Percentiles rank a stretch among this genome's conserved stretches.
Evolutionary conservation across 2,888 invertebrate species (phyloP).

Genomic region (Rhamnusium bicolor): DNA sequence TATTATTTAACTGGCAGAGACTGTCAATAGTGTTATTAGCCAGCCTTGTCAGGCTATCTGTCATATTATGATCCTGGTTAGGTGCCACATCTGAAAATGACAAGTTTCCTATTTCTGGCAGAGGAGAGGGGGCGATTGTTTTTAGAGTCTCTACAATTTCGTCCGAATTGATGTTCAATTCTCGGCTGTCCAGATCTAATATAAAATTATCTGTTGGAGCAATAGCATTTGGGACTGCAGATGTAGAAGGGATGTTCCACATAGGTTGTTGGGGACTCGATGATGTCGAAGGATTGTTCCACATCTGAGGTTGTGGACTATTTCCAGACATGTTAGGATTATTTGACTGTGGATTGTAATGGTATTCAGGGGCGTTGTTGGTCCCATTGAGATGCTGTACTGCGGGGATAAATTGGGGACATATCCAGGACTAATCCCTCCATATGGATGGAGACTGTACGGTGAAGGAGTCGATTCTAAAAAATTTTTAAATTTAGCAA

Average conservation of each 20-base stretch:
- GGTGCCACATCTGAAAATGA: conserved; percentile 69
- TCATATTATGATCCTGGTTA: conserved; percentile 69
- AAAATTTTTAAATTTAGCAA: conserved; percentile 24
- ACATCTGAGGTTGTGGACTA: conserved; percentile 10
- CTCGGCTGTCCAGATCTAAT: conserved; percentile 71
- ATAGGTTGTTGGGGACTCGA: conserved; percentile 1
- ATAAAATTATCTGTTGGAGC: conserved; percentile 54
- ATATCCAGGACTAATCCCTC: conserved; percentile 34
- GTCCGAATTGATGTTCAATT: conserved; percentile 59
- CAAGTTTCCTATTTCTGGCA: conserved; percentile 65
- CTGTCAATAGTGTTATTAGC: conserved; percentile 61
- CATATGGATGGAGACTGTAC: conserved; percentile 27
- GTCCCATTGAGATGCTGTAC: not conserved
- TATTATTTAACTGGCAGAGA: conserved; percentile 17
- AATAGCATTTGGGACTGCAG: conserved; percentile 14
- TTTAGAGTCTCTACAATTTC: conserved; percentile 41
- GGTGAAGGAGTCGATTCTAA: conserved; percentile 48
- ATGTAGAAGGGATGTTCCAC: conserved; percentile 29
- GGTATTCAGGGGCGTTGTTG: conserved; percentile 5
- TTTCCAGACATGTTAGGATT: not conserved
- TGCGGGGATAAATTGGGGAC: conserved; percentile 19
- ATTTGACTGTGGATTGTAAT: not conserved
- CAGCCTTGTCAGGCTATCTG: conserved; percentile 74
- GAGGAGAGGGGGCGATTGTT: conserved; percentile 40
- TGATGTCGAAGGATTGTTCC: not conserved